Evolutionary conservation across 2,888 invertebrate species (phyloP).

Genomic region (Germaria angustata): DNA sequence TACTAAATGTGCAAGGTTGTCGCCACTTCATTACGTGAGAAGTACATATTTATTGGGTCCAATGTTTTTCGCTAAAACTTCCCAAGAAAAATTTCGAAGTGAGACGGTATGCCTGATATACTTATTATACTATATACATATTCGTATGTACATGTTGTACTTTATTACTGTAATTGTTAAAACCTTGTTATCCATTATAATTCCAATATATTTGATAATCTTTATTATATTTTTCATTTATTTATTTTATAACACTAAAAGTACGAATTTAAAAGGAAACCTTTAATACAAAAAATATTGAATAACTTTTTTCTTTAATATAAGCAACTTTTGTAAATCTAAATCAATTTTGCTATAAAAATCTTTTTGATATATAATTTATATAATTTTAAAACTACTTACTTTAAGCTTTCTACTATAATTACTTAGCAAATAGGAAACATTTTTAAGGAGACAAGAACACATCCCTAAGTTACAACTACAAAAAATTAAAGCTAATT

Average conservation of each 20-base stretch:
- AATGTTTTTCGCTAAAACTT: too few species aligned
- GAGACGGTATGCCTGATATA: too few species aligned
- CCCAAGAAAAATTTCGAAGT: too few species aligned
- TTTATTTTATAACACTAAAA: constrained; percentile 32
- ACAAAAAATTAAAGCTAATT: constrained; percentile 13
- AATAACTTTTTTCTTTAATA: constrained; percentile 40
- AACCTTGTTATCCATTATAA: neutral
- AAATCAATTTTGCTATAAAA: constrained; percentile 58
- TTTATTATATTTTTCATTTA: neutral
- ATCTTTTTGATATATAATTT: constrained; percentile 61
- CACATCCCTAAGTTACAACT: constrained; percentile 54
- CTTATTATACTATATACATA: neutral
- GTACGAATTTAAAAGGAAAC: constrained; percentile 66
- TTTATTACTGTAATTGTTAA: neutral
- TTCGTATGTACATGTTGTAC: neutral
- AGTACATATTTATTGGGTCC: too few species aligned
- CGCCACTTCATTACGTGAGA: too few species aligned
- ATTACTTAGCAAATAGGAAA: constrained; percentile 41
- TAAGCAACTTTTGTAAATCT: constrained; percentile 47
- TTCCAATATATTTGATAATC: neutral
- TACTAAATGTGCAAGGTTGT: too few species aligned
- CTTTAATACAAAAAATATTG: constrained; percentile 59
- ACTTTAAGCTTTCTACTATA: constrained; percentile 60
- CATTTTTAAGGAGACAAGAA: constrained; percentile 16
- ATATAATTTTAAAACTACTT: constrained; percentile 57